A percentile compares a stretch with the other conserved stretches of the same genome.
These are phyloP conservation scores for Sebastes taczanowskii DNA, from an alignment of 2,797 vertebrate species.

Conservation along the genomic window DNA sequence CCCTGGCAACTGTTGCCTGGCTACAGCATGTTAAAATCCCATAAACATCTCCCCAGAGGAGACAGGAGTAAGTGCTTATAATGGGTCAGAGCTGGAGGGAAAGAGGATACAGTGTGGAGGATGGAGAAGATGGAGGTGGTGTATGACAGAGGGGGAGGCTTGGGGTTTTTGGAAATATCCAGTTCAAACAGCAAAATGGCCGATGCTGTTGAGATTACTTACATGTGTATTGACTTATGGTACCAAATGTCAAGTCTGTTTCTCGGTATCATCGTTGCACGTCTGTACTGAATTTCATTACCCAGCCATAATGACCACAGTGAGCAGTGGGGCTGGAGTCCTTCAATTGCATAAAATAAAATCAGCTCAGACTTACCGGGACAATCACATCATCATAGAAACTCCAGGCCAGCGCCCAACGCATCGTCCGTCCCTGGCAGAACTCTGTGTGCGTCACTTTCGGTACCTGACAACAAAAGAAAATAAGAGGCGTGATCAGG, in stretches of 20 bases:
- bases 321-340: background rate
- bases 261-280: background rate
- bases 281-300: background rate
- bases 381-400: constrained; percentile 96
- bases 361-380: constrained; percentile 85
- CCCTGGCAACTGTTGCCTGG: constrained; percentile 82
- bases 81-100: constrained; percentile 69
- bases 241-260: background rate
- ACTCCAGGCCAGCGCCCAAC: constrained; percentile 98
- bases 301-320: background rate
- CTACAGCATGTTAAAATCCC: constrained; percentile 69
- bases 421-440: constrained; percentile 97
- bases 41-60: constrained; percentile 64
- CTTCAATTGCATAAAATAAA: background rate
- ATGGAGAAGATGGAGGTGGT: constrained; percentile 1
- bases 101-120: constrained; percentile 18
- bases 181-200: background rate
- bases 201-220: background rate
- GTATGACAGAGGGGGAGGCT: constrained; percentile 43
- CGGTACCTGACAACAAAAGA: constrained; percentile 83
- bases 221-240: background rate
- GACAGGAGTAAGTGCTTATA: constrained; percentile 74
- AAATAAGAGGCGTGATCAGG: background rate
- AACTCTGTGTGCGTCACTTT: constrained; percentile 98
- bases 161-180: constrained; percentile 28